Evolutionary conservation across 1,140 invertebrate species (phyloP).

Genomic region (Trinorchestia longiramus): DNA sequence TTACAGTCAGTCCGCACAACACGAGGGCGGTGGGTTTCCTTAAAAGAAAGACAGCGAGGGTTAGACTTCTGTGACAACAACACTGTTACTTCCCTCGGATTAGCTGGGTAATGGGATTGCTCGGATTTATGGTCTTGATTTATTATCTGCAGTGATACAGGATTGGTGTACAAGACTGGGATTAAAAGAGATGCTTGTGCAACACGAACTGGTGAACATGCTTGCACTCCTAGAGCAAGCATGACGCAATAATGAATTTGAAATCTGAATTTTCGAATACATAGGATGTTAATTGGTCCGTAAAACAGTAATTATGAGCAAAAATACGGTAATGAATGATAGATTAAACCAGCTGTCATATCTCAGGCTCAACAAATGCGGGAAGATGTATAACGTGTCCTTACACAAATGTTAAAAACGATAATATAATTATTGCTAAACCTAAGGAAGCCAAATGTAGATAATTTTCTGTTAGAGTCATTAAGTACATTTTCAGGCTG

Average conservation of each 20-base stretch:
- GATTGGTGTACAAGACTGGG: neutral
- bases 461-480: no score
- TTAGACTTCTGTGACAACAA: neutral
- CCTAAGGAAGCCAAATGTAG: no score
- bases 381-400: no score
- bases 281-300: neutral
- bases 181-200: neutral
- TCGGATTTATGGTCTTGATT: neutral
- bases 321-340: neutral
- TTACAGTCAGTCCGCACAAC: neutral
- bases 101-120: constrained; percentile 6
- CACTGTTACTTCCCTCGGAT: neutral
- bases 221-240: neutral
- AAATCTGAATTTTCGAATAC: neutral
- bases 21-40: neutral
- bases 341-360: neutral
- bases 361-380: no score
- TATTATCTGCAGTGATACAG: neutral
- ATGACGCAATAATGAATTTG: neutral
- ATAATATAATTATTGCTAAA: no score
- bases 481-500: no score
- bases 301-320: neutral
- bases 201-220: neutral
- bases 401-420: no score
- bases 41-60: neutral